Percentiles rank a stretch among this genome's conserved stretches.
These are phyloP conservation scores for Ammodytes dubius DNA, from an alignment of 2,113 vertebrate genomes.

Conservation along the genomic window DNA sequence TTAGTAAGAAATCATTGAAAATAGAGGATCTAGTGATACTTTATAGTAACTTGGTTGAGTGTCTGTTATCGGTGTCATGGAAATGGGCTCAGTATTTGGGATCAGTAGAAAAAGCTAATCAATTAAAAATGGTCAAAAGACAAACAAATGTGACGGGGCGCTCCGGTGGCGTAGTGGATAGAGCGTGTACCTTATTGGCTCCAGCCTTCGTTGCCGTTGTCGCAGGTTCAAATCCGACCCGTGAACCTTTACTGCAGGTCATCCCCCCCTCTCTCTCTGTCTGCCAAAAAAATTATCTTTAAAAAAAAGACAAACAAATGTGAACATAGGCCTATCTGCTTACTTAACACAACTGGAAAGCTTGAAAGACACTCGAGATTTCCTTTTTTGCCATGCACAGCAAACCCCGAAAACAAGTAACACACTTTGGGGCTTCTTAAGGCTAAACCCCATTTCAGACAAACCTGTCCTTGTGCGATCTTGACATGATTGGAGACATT, in stretches of 20 bases:
- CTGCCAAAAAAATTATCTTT: too few relatives aligned
- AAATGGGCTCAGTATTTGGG: slow-evolving; percentile 1
- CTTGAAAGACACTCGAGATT: slow-evolving; percentile 10
- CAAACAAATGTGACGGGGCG: too few relatives aligned
- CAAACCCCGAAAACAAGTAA: slow-evolving; percentile 5
- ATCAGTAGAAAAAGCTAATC: slow-evolving; percentile 9
- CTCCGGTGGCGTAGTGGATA: too few relatives aligned
- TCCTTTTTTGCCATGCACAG: slow-evolving; percentile 39
- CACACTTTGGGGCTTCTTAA: slow-evolving; percentile 16
- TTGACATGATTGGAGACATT: slow-evolving; percentile 22
- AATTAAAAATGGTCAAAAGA: neutral
- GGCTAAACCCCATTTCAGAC: slow-evolving; percentile 28
- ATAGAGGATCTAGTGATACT: neutral
- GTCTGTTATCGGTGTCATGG: neutral
- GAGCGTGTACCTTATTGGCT: too few relatives aligned
- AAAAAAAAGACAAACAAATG: too few relatives aligned
- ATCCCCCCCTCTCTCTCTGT: too few relatives aligned
- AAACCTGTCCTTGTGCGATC: slow-evolving; percentile 7
- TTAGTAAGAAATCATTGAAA: neutral
- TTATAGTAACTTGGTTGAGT: neutral
- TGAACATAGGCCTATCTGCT: slow-evolving; percentile 13
- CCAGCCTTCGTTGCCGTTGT: too few relatives aligned
- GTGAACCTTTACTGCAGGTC: too few relatives aligned
- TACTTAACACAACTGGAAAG: neutral
- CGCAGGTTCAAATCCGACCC: too few relatives aligned